Evolutionary conservation across 2,797 vertebrate genomes (phyloP), one percentile per base, ranked within the genome.

Genomic region (Pantherophis vulpinus): DNA sequence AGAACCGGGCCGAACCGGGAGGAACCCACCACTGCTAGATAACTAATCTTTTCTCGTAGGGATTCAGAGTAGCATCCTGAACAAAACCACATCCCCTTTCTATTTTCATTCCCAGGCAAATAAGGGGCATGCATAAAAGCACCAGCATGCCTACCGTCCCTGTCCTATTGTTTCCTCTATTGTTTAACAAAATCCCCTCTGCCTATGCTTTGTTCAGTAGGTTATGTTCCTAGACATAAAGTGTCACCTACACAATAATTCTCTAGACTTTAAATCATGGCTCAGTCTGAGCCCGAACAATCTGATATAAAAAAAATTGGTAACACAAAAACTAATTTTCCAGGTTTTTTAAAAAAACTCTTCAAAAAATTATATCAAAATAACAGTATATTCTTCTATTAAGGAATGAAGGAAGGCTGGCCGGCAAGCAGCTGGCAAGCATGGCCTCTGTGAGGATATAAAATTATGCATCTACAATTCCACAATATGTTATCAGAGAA

Each of bases 21-120:
- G 42, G 42, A 42, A 42, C 42, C 42, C 42, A 42, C 42, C 42
- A 42, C 42, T 42, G 42, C 7, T 29, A 86, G 60, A 87, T 29
- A 86, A 74, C 37, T 92, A 79, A 90, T 93, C 79, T 89, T 61
- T 59, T 90, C 27, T 92, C 51, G 11, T 12, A n/a, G 60, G 59
- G 29, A 27, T 89, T 88, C 29, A 89, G 55, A 29, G 56, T 60
- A 89, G 59, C 87, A 86, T 63, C 63, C 74, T 58, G 32, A 79
- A 42, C 18, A 74, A 37, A 10, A 20, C 20, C 32, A 56, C 58
- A 32, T 3, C 11, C 1, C n/a, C 32, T 66, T 66, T 32, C 83
- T 58, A 47, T 25, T 54, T 90, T 90, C 54, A 55, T 70, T 37
- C 9, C 29, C 25, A 66, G 79, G 79, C 51, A 66, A 86, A 51